Evolutionary conservation across 2,113 vertebrate species (phyloP).

Genomic region (Phalacrocorax aristotelis): DNA sequence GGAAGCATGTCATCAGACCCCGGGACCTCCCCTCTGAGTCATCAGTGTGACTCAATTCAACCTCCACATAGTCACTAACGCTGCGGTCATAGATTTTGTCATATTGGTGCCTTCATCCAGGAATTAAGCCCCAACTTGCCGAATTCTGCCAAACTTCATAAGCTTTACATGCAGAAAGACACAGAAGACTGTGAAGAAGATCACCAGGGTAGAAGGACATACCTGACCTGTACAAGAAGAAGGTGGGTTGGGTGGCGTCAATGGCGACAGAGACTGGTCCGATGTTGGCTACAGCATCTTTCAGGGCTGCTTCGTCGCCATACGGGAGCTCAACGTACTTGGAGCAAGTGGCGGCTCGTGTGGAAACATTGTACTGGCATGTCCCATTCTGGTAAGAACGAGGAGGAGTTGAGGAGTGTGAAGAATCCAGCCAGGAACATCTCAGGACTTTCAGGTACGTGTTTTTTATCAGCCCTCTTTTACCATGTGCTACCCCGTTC

Average conservation of each 20-base stretch:
- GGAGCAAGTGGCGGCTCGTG: constrained; percentile 84
- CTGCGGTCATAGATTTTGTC: neutral
- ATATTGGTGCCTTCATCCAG: rapidly evolving
- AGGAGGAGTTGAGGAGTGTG: neutral
- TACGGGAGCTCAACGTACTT: constrained; percentile 62
- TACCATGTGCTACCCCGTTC: rapidly evolving
- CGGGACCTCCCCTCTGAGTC: rapidly evolving
- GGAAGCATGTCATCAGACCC: neutral
- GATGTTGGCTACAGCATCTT: constrained; percentile 76
- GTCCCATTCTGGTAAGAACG: constrained; percentile 64
- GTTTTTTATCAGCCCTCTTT: neutral
- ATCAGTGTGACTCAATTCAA: neutral
- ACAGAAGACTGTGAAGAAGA: neutral
- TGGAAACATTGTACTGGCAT: constrained; percentile 76
- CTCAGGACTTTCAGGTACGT: rapidly evolving
- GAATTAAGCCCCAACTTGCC: neutral
- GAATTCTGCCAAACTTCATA: rapidly evolving
- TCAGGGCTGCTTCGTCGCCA: constrained; percentile 74
- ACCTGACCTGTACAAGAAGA: constrained; percentile 86
- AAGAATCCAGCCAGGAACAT: neutral
- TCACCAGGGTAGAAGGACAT: neutral
- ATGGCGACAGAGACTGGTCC: constrained; percentile 89
- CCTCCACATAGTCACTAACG: rapidly evolving
- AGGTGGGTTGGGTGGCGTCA: constrained; percentile 77
- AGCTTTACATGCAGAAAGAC: neutral